Conservation (phyloP, 2,797 vertebrate genomes). For the Carduelis carduelis region DNA sequence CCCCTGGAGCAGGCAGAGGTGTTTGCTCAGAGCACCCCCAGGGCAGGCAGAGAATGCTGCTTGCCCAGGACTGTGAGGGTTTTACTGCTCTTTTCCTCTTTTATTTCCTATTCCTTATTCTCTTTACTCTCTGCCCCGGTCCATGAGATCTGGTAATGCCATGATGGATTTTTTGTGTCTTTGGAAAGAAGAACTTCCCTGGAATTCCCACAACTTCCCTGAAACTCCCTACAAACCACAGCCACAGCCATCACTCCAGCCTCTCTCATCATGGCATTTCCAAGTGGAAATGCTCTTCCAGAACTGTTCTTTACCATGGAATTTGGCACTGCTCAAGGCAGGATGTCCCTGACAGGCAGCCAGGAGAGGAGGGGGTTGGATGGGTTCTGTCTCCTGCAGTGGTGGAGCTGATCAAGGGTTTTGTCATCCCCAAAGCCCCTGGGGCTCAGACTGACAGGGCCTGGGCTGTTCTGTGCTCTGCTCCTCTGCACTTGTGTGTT, state of each 20-base stretch:
- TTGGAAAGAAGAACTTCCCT: background rate
- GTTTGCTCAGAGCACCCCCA: background rate
- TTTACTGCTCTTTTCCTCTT: background rate
- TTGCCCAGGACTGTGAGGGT: background rate
- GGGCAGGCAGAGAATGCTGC: accelerated
- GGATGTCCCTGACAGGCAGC: background rate
- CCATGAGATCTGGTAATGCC: accelerated
- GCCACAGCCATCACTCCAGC: background rate
- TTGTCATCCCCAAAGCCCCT: background rate
- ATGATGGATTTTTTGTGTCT: background rate
- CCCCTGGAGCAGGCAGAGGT: background rate
- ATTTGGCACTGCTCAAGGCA: background rate
- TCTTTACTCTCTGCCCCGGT: accelerated
- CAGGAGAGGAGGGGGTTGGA: background rate
- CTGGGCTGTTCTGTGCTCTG: background rate
- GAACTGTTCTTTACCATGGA: background rate
- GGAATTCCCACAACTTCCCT: background rate
- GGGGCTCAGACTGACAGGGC: background rate
- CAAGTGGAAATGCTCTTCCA: background rate
- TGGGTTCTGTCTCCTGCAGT: background rate
- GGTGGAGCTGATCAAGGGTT: background rate
- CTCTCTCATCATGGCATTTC: background rate
- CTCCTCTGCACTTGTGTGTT: background rate
- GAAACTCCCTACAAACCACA: accelerated
- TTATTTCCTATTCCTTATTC: background rate